phyloP scores from a whole-genome alignment of 2,797 vertebrate genomes.

The Chaunax sp. region DNA sequence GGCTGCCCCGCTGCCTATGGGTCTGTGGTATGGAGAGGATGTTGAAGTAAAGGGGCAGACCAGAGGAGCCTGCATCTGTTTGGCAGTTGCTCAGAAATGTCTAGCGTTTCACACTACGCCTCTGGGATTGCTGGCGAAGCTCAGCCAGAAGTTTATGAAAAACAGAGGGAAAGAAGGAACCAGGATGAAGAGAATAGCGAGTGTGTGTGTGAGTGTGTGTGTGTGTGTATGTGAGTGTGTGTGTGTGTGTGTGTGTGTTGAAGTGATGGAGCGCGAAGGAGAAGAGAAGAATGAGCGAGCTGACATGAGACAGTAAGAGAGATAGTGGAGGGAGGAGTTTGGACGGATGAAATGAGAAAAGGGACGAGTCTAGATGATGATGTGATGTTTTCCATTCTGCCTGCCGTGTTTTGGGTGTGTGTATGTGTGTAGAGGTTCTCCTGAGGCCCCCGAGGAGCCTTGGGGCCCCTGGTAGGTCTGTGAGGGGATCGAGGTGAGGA shows the following conservation, averaged over 20 bases:
- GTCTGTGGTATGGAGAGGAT: slow-evolving; percentile 61
- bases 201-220: too few species aligned
- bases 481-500: slow-evolving; percentile 65
- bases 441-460: slow-evolving; percentile 74
- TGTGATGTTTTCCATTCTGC: slow-evolving; percentile 72
- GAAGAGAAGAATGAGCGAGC: slow-evolving; percentile 65
- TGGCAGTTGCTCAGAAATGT: slow-evolving; percentile 78
- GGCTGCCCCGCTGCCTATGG: slow-evolving; percentile 36
- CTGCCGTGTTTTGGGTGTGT: slow-evolving; percentile 24
- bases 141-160: slow-evolving; percentile 83
- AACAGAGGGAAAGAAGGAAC: slow-evolving; percentile 69
- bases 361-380: slow-evolving; percentile 64
- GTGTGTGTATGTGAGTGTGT: too few species aligned
- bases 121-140: slow-evolving; percentile 71
- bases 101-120: slow-evolving; percentile 81
- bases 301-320: slow-evolving; percentile 70
- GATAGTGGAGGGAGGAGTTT: slow-evolving; percentile 57
- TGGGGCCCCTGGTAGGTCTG: slow-evolving; percentile 44
- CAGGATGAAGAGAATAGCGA: slow-evolving; percentile 29
- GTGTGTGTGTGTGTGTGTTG: too few species aligned
- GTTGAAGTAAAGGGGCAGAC: slow-evolving; percentile 66
- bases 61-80: slow-evolving; percentile 80
- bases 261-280: slow-evolving; percentile 42
- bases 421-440: slow-evolving; percentile 49
- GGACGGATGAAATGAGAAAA: slow-evolving; percentile 67